A percentile compares a stretch with the other conserved stretches of the same genome.
phyloP scores from a whole-genome alignment of 2,113 vertebrate species.

The Strigops habroptila region DNA sequence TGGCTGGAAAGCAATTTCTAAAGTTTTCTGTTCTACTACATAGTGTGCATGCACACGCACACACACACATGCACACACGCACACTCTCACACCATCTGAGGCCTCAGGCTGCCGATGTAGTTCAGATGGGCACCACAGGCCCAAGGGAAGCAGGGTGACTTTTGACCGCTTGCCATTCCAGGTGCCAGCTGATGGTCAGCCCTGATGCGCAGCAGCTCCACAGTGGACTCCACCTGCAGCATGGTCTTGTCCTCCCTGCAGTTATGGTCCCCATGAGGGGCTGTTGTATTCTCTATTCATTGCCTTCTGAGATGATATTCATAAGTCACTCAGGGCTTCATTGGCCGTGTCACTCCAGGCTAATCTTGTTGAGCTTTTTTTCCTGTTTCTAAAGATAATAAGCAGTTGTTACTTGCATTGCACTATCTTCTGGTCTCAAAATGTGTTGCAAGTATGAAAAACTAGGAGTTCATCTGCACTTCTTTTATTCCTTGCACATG shows the following conservation, averaged over 20 bases:
- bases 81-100: not conserved
- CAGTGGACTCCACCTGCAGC: not conserved
- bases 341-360: not conserved
- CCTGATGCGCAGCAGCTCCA: not conserved
- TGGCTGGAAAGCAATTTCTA: not conserved
- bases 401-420: not conserved
- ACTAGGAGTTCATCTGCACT: not conserved
- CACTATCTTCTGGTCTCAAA: not conserved
- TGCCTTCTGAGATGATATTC: accelerated
- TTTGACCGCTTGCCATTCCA: accelerated
- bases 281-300: not conserved
- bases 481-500: not conserved
- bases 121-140: not conserved
- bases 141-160: not conserved
- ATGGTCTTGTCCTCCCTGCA: not conserved
- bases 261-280: accelerated
- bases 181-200: not conserved
- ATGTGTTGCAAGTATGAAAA: not conserved
- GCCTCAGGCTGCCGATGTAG: accelerated
- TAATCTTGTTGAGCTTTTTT: not conserved
- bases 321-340: not conserved
- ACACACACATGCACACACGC: not conserved
- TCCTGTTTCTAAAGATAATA: not conserved
- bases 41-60: not conserved
- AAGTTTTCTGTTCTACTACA: not conserved